Conservation (phyloP, 2,888 invertebrate species). For the Heliconius cydno region DNA sequence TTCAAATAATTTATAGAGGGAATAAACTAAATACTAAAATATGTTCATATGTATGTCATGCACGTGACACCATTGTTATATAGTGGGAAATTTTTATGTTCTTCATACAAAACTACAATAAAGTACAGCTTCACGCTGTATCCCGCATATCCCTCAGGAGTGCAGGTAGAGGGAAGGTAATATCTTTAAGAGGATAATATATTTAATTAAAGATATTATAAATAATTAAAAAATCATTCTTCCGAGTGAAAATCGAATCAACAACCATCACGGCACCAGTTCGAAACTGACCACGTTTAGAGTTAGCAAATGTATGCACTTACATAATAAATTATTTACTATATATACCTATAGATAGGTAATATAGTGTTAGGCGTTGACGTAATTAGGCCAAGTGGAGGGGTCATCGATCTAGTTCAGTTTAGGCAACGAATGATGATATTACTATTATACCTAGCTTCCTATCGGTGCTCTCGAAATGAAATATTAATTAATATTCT, state of each 20-base stretch:
- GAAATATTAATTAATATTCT: not conserved
- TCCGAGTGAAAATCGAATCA: too few relatives aligned
- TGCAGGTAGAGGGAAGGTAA: too few relatives aligned
- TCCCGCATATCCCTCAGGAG: too few relatives aligned
- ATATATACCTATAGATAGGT: not conserved
- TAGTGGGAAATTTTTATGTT: not conserved
- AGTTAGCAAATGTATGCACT: not conserved
- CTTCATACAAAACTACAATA: too few relatives aligned
- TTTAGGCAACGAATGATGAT: constrained; percentile 4
- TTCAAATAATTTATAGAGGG: constrained; percentile 7
- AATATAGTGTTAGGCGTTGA: constrained; percentile 4
- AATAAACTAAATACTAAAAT: constrained; percentile 6
- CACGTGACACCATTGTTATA: not conserved
- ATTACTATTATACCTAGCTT: constrained; percentile 5
- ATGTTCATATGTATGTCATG: not conserved
- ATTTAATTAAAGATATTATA: too few relatives aligned
- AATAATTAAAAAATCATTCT: too few relatives aligned
- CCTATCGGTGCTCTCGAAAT: not conserved
- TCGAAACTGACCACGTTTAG: too few relatives aligned
- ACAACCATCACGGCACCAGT: too few relatives aligned
- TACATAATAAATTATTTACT: not conserved
- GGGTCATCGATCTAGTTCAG: constrained; percentile 21
- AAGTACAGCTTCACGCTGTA: too few relatives aligned
- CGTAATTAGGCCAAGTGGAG: constrained; percentile 8
- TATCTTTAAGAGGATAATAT: too few relatives aligned